Base-by-base conservation (phyloP, 2,113 vertebrate species). In the Halcyon senegalensis region DNA sequence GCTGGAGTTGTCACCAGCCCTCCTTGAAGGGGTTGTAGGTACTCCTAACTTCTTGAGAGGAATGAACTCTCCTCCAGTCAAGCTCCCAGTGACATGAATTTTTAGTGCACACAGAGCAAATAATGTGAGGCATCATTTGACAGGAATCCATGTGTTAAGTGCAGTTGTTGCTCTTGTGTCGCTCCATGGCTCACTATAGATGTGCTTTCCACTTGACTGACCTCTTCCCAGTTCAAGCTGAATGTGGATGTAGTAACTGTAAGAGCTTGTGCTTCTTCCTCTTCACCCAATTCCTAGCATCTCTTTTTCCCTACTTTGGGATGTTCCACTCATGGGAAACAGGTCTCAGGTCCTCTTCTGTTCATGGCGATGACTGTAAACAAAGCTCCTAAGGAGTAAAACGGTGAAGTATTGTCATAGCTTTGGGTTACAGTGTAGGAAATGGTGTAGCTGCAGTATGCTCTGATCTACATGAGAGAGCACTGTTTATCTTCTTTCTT, bases 1-100 rank as follows among this genome's bases (percentile, higher is more conserved):
- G 8, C 33, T 63, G 33, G 9, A 8, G 23, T 46, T 70, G 64
- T 59, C 56, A 74, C n/a, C 1, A 3, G 16, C 24, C 43, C 11
- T 31, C 0, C 17, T 30, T 10, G 19, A 75, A 67, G 39, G 24
- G 16, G 5, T 31, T 53, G 14, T 43, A 25, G 16, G 19, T 53
- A 21, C 39, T 81, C 5, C 0, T 16, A 17, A 20, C 3, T 10
- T 78, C 48, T 59, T 44, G 24, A 73, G 41, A 21, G 27, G 25
- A 27, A 14, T 37, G 37, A 76, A 18, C 9, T 79, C 30, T 66
- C 5, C 30, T 67, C 7, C 10, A n/a, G 20, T 64, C 66, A 44
- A 48, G 62, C 53, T 46, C 18, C 51, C 3, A 2, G 21, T 43
- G 58, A 60, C 1, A 0, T 1, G 7, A n/a, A 59, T 44, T 83